Percentiles rank a stretch among this genome's conserved stretches.
Conservation (phyloP, 2,113 vertebrate species). For the Podocnemis expansa region DNA sequence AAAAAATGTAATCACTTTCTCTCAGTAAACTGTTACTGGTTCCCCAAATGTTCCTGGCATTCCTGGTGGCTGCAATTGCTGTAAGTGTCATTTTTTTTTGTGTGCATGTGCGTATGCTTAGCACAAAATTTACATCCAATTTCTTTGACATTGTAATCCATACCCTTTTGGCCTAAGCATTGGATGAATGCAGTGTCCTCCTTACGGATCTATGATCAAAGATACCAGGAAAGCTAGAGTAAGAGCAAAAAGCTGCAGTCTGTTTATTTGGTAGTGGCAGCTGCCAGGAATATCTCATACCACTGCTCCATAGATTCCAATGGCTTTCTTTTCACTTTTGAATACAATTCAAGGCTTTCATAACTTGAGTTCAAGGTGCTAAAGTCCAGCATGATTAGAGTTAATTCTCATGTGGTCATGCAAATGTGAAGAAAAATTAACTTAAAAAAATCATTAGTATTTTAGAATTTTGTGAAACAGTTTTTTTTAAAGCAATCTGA, state of each 20-base stretch:
- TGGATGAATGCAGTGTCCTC: conserved; percentile 33
- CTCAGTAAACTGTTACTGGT: not conserved
- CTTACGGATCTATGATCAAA: conserved; percentile 25
- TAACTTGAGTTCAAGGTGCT: not conserved
- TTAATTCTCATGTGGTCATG: not conserved
- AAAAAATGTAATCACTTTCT: not conserved
- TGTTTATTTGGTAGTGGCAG: conserved; percentile 8
- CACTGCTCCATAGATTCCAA: conserved; percentile 13
- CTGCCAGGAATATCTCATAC: not conserved
- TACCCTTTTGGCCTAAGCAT: conserved; percentile 16
- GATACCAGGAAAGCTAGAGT: not conserved
- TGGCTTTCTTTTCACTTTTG: conserved; percentile 40
- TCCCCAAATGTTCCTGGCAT: not conserved
- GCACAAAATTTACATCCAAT: conserved; percentile 19
- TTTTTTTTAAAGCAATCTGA: not conserved
- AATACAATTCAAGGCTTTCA: not conserved
- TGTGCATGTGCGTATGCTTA: not conserved
- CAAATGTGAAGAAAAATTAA: not conserved
- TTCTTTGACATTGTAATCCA: conserved; percentile 2
- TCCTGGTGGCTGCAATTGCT: not conserved
- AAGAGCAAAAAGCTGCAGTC: conserved; percentile 22
- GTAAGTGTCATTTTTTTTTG: not conserved
- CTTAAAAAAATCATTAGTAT: not conserved
- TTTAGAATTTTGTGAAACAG: not conserved
- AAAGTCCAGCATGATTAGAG: not conserved